Percentiles rank a stretch among this genome's conserved stretches.
Conservation (phyloP, 1,140 invertebrate genomes). For the Leptinotarsa defecta region DNA sequence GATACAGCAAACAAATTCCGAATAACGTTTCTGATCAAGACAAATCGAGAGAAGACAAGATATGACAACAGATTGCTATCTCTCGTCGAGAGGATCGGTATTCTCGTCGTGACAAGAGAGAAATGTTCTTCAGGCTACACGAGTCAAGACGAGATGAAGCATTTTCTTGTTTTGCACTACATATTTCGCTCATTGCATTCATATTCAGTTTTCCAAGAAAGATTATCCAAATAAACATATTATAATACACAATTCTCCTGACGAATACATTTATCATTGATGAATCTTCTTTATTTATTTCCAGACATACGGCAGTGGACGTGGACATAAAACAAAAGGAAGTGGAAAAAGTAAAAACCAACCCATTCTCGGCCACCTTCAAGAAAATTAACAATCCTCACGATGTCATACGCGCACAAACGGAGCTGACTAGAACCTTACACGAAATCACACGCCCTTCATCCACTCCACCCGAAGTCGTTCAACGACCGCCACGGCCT, state of each 20-base stretch:
- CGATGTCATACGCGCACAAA: conserved; percentile 28
- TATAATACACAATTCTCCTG: no score
- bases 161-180: neutral
- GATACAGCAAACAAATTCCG: no score
- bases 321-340: conserved; percentile 50
- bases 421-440: conserved; percentile 17
- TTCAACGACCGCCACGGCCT: neutral
- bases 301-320: conserved; percentile 52
- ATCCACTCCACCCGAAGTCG: conserved; percentile 15
- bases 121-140: neutral
- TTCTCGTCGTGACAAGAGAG: neutral
- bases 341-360: conserved; percentile 31
- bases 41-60: no score
- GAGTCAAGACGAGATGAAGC: neutral
- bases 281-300: conserved; percentile 27
- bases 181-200: no score
- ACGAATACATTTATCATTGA: neutral
- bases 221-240: no score
- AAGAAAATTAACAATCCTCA: conserved; percentile 30
- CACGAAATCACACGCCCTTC: neutral
- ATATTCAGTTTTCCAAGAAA: no score
- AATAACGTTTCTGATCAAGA: no score
- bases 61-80: no score
- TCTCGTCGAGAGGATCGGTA: no score
- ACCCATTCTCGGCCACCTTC: conserved; percentile 16